phyloP scores from a whole-genome alignment of 2,113 vertebrate genomes.

The Coturnix japonica region DNA sequence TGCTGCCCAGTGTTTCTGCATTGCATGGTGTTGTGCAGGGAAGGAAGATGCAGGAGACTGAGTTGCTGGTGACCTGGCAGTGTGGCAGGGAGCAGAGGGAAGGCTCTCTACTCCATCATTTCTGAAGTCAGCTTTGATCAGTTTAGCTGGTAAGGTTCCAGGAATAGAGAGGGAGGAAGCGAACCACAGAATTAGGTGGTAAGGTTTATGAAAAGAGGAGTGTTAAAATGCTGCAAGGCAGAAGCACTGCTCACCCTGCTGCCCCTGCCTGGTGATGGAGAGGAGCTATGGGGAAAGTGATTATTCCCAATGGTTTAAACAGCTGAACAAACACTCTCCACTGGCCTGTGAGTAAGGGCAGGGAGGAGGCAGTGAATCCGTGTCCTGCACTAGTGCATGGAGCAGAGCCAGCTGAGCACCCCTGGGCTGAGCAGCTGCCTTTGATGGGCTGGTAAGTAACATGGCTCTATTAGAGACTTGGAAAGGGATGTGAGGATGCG shows the following conservation, averaged over 20 bases:
- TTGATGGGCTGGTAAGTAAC: background rate
- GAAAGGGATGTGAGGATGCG: background rate
- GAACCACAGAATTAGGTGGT: conserved; percentile 27
- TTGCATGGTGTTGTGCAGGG: background rate
- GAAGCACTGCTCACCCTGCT: fast-evolving
- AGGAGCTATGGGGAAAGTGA: fast-evolving
- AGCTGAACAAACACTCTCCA: background rate
- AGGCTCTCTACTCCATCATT: conserved; percentile 20
- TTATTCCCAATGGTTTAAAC: background rate
- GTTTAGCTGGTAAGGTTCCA: conserved; percentile 49
- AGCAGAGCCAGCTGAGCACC: fast-evolving
- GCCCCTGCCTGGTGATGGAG: fast-evolving
- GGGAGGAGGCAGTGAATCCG: fast-evolving
- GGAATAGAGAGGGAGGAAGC: conserved; percentile 46
- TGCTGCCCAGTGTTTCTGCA: conserved; percentile 20
- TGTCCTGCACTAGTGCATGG: fast-evolving
- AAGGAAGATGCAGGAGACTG: background rate
- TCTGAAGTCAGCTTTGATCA: conserved; percentile 48
- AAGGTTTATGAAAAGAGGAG: conserved; percentile 65
- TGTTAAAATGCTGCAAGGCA: conserved; percentile 46
- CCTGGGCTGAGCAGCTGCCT: background rate
- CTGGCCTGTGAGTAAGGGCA: fast-evolving
- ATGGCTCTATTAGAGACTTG: background rate
- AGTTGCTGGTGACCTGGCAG: background rate
- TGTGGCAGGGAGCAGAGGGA: conserved; percentile 18